A percentile compares a stretch with the other conserved stretches of the same genome.
These are phyloP conservation scores for Doris montereyensis DNA, from an alignment of 2,888 invertebrate species.

Conservation along the genomic window DNA sequence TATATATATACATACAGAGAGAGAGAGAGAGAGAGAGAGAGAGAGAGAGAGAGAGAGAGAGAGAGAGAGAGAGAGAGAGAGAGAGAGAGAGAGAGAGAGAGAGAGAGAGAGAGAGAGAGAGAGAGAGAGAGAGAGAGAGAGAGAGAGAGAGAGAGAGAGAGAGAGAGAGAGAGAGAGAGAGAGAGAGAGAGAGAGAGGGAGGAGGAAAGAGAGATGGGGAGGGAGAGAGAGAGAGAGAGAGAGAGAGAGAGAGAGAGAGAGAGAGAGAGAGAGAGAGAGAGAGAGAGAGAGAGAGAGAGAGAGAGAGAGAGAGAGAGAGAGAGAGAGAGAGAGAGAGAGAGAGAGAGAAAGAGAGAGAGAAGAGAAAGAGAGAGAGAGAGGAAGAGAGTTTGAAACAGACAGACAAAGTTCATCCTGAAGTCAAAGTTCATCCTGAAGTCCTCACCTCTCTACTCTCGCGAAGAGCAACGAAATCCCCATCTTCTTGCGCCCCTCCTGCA, in stretches of 20 bases:
- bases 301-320: not conserved
- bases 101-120: not conserved
- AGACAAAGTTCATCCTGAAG: too few species aligned
- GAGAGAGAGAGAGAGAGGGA: not conserved
- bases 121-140: not conserved
- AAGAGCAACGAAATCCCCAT: constrained; percentile 65
- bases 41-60: not conserved
- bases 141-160: not conserved
- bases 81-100: not conserved
- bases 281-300: not conserved
- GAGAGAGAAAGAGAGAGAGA: not conserved
- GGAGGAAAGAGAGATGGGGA: not conserved
- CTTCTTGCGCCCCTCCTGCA: constrained; percentile 52
- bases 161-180: not conserved
- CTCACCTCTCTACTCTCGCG: constrained; percentile 54
- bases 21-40: not conserved
- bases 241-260: not conserved
- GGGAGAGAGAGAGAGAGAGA: not conserved
- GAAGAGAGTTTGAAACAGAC: too few species aligned
- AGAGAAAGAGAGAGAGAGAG: not conserved
- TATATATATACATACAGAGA: too few species aligned
- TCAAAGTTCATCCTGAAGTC: not conserved
- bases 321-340: not conserved
- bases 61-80: not conserved
- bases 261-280: not conserved